These are phyloP conservation scores for Cephus nigrinus DNA, from an alignment of 2,888 invertebrate genomes.

Conservation along the genomic window DNA sequence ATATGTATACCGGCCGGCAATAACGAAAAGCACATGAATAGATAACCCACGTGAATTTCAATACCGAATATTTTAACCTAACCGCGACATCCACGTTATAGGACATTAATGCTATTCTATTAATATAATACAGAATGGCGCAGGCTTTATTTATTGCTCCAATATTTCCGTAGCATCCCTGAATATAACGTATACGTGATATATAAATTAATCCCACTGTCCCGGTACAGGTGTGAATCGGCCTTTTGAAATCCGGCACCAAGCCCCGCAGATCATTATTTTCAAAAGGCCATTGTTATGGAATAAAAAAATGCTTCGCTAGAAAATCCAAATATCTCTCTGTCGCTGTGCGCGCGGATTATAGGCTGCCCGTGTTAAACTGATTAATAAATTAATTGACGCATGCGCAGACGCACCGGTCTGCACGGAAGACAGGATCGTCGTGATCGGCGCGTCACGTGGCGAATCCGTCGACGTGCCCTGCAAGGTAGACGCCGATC, in stretches of 20 bases:
- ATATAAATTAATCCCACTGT: background rate
- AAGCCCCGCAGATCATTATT: background rate
- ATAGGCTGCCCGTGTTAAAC: background rate
- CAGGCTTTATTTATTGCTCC: background rate
- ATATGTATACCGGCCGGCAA: too few species aligned
- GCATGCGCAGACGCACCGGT: slow-evolving; percentile 80
- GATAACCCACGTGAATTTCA: background rate
- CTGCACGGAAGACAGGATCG: slow-evolving; percentile 80
- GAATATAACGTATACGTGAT: background rate
- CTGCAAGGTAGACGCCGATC: slow-evolving; percentile 93
- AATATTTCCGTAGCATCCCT: background rate
- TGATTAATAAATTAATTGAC: slow-evolving; percentile 4
- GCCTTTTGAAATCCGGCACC: background rate
- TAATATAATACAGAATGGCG: background rate
- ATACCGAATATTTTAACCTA: background rate
- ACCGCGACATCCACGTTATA: background rate
- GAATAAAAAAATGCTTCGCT: background rate
- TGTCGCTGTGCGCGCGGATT: background rate
- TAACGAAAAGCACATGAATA: background rate
- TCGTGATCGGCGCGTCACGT: slow-evolving; percentile 88
- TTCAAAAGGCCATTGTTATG: background rate
- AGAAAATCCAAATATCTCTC: background rate
- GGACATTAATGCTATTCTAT: background rate
- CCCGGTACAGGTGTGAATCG: background rate
- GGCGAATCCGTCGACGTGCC: slow-evolving; percentile 88